phyloP scores from a whole-genome alignment of 2,113 vertebrate genomes.

The Aptenodytes forsteri region DNA sequence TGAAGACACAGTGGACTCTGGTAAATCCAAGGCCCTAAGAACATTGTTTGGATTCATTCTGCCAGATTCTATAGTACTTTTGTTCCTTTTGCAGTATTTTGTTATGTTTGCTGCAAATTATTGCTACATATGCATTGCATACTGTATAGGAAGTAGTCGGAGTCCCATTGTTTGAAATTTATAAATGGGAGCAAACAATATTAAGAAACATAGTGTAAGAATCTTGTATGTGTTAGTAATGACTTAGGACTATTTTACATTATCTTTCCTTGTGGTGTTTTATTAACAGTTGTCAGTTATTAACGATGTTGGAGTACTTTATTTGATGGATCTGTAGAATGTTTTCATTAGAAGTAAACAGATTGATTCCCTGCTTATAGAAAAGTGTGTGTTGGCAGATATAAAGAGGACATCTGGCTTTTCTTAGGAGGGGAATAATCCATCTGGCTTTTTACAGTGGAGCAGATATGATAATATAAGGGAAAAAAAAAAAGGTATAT shows the following conservation, averaged over 20 bases:
- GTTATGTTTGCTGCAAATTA: not conserved
- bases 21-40: not conserved
- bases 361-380: not conserved
- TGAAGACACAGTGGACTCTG: not conserved
- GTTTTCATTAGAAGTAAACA: constrained; percentile 27
- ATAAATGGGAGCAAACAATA: not conserved
- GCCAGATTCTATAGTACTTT: not conserved
- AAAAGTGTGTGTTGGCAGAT: not conserved
- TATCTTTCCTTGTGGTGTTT: not conserved
- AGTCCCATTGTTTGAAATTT: not conserved
- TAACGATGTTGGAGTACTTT: not conserved
- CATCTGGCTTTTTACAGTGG: not conserved
- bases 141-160: not conserved
- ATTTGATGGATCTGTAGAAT: not conserved
- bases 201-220: not conserved
- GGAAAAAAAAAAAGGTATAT: not conserved
- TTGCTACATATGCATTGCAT: not conserved
- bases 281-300: not conserved
- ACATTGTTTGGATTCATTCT: not conserved
- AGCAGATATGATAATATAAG: not conserved
- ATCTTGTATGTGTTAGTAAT: not conserved
- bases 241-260: not conserved
- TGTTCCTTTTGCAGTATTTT: not conserved
- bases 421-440: not conserved
- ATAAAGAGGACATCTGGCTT: not conserved